Conservation (phyloP, 2,888 invertebrate species). For the Drosophila prostipennis region DNA sequence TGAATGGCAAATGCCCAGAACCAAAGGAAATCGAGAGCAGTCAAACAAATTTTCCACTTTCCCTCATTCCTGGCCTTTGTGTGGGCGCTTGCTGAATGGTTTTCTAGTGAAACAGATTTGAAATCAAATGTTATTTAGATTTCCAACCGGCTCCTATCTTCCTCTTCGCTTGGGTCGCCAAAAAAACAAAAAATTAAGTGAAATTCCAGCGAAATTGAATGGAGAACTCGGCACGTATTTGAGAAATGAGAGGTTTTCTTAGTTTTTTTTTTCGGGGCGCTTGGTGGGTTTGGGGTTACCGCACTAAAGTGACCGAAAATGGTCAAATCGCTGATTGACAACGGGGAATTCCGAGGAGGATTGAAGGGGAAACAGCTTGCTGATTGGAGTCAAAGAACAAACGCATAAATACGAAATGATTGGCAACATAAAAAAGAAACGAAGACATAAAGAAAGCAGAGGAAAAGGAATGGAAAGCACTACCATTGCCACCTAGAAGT, state of each 20-base stretch:
- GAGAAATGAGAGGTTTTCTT: not conserved
- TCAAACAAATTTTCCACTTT: not conserved
- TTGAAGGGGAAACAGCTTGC: slow-evolving; percentile 25
- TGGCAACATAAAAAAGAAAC: slow-evolving; percentile 60
- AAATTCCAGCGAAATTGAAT: slow-evolving; percentile 38
- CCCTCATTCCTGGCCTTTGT: not conserved
- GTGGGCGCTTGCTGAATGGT: slow-evolving; percentile 11
- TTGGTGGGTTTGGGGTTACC: slow-evolving; percentile 5
- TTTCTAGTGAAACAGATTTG: slow-evolving; percentile 23
- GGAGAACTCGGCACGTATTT: slow-evolving; percentile 12
- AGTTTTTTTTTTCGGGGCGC: not conserved
- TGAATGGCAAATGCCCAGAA: slow-evolving; percentile 13
- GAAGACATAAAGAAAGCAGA: slow-evolving; percentile 25
- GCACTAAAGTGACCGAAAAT: slow-evolving; percentile 41
- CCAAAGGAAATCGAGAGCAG: slow-evolving; percentile 13
- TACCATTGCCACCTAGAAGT: slow-evolving; percentile 37
- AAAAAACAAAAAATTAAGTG: slow-evolving; percentile 34
- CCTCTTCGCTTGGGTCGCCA: slow-evolving; percentile 4
- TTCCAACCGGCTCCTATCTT: no score
- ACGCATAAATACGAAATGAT: slow-evolving; percentile 77
- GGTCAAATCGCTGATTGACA: slow-evolving; percentile 47
- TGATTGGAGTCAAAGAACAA: slow-evolving; percentile 54
- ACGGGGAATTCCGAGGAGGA: slow-evolving; percentile 8
- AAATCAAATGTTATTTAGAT: slow-evolving; percentile 41
- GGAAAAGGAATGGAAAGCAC: not conserved